phyloP scores from a whole-genome alignment of 1,140 invertebrate genomes.

The Copidosoma floridanum region DNA sequence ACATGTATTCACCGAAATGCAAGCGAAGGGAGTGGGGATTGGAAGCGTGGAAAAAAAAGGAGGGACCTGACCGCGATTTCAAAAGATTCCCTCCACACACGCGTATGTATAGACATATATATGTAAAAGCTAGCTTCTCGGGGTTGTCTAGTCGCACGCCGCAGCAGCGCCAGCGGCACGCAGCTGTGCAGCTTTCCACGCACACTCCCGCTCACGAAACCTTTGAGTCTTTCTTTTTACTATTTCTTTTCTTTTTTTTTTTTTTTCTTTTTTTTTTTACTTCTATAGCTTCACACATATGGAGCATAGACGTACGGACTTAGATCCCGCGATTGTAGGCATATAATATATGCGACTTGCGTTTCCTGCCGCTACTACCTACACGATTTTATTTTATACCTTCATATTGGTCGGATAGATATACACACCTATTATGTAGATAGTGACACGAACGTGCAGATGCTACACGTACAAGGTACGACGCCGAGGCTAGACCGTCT shows the following conservation, averaged over 20 bases:
- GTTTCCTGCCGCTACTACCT: background rate
- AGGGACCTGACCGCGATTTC: conserved; percentile 22
- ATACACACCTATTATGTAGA: too few relatives aligned
- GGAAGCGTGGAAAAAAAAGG: background rate
- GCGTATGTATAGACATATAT: background rate
- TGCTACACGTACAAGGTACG: too few relatives aligned
- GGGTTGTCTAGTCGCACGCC: background rate
- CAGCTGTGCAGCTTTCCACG: background rate
- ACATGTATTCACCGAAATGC: conserved; percentile 10
- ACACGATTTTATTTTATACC: too few relatives aligned
- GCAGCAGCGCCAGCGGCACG: conserved; percentile 1
- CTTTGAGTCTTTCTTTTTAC: background rate
- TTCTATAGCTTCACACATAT: too few relatives aligned
- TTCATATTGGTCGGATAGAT: too few relatives aligned
- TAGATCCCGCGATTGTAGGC: too few relatives aligned
- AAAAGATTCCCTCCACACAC: conserved; percentile 14
- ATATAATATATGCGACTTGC: too few relatives aligned
- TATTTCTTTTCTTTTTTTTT: background rate
- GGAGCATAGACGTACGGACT: too few relatives aligned
- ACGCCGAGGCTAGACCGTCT: too few relatives aligned
- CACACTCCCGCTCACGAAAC: background rate
- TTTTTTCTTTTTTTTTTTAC: background rate
- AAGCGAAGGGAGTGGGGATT: background rate
- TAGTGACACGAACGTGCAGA: background rate
- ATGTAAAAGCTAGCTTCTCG: too few relatives aligned